Evolutionary conservation across 2,797 vertebrate species (phyloP), one percentile per base, ranked within the genome.

Genomic region (Sebastes matsubarae): DNA sequence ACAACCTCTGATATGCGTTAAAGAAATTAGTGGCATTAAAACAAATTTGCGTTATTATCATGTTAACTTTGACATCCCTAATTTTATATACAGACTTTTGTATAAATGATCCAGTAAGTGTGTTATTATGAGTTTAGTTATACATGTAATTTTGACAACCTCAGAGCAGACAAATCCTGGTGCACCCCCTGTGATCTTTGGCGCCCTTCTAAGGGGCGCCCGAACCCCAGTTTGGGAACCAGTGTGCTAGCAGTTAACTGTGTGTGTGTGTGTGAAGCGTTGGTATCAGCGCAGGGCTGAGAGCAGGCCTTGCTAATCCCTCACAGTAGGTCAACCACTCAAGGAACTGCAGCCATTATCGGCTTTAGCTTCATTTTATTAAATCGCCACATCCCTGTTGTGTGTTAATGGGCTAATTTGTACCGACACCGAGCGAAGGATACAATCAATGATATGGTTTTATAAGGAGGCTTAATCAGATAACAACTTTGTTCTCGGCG

Each of bases 321-420:
- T 94, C 94, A 93, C 90, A 94, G 88, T 89, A 75, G 91, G 93
- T 91, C 91, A 90, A 87, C 92, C 86, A 89, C 89, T 92, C 83
- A 88, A 93, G 89, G 67, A 90, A 75, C 83, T 29, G 78, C 82
- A 79, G 88, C 89, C 86, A 94, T 95, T 94, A 95, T 92, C 82
- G 88, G 92, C 91, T 94, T 92, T 84, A 88, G 84, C 87, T 91
- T 82, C 68, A 70, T 93, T 93, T 90, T 89, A 91, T 92, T 89
- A 94, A 91, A 91, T 85, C 58, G 55, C 86, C 93, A 93, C 95
- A 94, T 96, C 96, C 95, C 94, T 92, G 90, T 95, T 94, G 95
- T 91, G 93, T 57, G 90, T 94, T 98, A 97, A 98, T 96, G 95
- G 95, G 95, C 95, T 97, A 96, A 98, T 98, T 96, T 97, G 96